Conservation (phyloP, 2,888 invertebrate species). For the Caenorhabditis imperialis region DNA sequence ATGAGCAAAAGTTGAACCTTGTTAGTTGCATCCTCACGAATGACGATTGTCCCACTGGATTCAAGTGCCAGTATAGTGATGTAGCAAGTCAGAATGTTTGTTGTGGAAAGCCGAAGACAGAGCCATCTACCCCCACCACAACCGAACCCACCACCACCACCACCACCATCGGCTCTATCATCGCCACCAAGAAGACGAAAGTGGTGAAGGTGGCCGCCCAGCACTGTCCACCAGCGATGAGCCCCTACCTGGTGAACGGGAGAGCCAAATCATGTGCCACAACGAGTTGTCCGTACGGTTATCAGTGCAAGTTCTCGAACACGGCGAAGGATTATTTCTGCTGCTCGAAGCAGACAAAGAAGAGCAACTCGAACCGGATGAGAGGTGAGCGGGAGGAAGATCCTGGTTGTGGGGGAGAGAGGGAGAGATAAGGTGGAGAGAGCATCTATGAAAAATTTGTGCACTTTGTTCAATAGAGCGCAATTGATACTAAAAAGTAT, state of each 20-base stretch:
- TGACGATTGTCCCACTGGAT: slow-evolving; percentile 59
- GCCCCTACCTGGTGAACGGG: slow-evolving; percentile 61
- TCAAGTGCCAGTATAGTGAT: slow-evolving; percentile 58
- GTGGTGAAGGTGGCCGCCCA: slow-evolving; percentile 15
- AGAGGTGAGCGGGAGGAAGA: too few species aligned
- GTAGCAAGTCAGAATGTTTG: slow-evolving; percentile 55
- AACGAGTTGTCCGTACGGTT: slow-evolving; percentile 64
- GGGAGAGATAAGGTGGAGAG: too few species aligned
- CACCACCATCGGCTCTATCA: slow-evolving; percentile 18
- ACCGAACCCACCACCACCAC: background rate
- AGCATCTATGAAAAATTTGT: too few species aligned
- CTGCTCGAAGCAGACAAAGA: slow-evolving; percentile 59
- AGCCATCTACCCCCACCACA: slow-evolving; percentile 2
- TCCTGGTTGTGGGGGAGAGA: too few species aligned
- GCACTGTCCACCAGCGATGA: slow-evolving; percentile 64
- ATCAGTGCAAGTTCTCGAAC: slow-evolving; percentile 63
- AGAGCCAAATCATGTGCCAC: slow-evolving; percentile 61
- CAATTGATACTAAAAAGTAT: too few species aligned
- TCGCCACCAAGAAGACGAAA: slow-evolving; percentile 32
- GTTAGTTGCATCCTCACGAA: slow-evolving; percentile 45
- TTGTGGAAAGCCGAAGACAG: slow-evolving; percentile 40
- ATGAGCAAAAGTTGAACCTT: slow-evolving; percentile 19
- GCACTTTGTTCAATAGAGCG: too few species aligned
- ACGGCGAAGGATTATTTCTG: slow-evolving; percentile 61
- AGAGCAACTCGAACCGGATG: slow-evolving; percentile 46